Evolutionary conservation across 2,888 invertebrate genomes (phyloP).

Genomic region (Rhogogaster chlorosoma): DNA sequence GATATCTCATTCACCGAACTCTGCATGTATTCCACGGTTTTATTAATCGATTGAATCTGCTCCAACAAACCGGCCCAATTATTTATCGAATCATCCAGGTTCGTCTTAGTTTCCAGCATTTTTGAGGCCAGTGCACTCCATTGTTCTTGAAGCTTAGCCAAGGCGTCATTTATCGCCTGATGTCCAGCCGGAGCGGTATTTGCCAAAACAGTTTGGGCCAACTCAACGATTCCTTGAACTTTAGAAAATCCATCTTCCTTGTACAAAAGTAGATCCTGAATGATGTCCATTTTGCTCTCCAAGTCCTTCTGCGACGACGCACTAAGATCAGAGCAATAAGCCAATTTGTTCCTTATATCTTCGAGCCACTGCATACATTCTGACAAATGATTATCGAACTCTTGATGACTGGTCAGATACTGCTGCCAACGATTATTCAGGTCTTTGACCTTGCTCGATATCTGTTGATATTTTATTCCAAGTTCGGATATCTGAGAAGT

Average conservation of each 20-base stretch:
- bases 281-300: slow-evolving; percentile 90
- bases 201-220: slow-evolving; percentile 93
- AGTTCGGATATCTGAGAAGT: slow-evolving; percentile 93
- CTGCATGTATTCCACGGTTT: slow-evolving; percentile 89
- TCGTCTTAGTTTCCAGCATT: slow-evolving; percentile 94
- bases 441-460: slow-evolving; percentile 95
- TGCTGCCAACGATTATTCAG: slow-evolving; percentile 95
- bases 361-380: slow-evolving; percentile 92
- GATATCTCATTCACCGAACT: slow-evolving; percentile 86
- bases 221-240: slow-evolving; percentile 92
- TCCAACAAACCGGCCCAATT: slow-evolving; percentile 95
- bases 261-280: slow-evolving; percentile 92
- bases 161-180: slow-evolving; percentile 89
- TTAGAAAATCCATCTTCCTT: slow-evolving; percentile 96
- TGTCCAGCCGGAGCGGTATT: slow-evolving; percentile 95
- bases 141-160: slow-evolving; percentile 91
- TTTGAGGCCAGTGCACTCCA: slow-evolving; percentile 93
- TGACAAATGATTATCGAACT: slow-evolving; percentile 89
- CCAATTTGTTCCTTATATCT: slow-evolving; percentile 90
- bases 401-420: slow-evolving; percentile 92
- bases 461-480: slow-evolving; percentile 94
- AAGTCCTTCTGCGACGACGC: slow-evolving; percentile 92
- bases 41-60: slow-evolving; percentile 91
- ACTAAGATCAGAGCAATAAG: slow-evolving; percentile 91
- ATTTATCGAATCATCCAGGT: slow-evolving; percentile 92